Conservation (phyloP, 2,888 invertebrate species). For the Melitaea athalia region DNA sequence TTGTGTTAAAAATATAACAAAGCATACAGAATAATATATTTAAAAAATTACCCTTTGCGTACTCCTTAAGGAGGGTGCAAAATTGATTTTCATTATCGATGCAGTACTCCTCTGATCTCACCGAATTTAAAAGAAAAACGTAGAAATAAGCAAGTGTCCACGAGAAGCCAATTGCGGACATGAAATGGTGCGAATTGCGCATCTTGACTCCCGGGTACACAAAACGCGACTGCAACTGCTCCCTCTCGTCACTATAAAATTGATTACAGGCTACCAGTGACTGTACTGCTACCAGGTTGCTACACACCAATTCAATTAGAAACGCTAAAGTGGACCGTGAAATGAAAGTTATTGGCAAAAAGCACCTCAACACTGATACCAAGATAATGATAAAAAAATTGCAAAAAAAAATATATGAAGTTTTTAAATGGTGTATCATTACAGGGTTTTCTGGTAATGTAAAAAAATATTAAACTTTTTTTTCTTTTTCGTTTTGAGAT, state of each 20-base stretch:
- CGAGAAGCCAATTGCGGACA: background rate
- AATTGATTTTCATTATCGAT: background rate
- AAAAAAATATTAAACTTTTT: no score
- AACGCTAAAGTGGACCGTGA: conserved; percentile 59
- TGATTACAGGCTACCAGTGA: conserved; percentile 53
- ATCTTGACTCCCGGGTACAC: conserved; percentile 18
- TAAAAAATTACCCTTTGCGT: background rate
- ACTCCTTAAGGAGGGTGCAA: background rate
- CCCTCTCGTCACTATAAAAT: conserved; percentile 55
- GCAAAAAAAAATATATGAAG: no score
- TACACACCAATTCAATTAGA: conserved; percentile 55
- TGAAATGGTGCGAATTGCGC: background rate
- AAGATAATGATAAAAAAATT: background rate
- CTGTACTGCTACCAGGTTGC: conserved; percentile 37
- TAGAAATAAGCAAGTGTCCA: background rate
- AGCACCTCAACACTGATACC: conserved; percentile 20
- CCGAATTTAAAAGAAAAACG: background rate
- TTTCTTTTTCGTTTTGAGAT: no score
- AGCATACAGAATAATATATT: background rate
- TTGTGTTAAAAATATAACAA: background rate
- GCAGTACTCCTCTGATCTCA: background rate
- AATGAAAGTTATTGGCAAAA: conserved; percentile 63
- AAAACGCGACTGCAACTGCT: conserved; percentile 26
- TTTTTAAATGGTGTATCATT: no score
- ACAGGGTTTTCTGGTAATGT: no score